Percentiles rank a stretch among this genome's conserved stretches.
phyloP scores from a whole-genome alignment of 1,140 invertebrate species.

The Lepidurus arcticus region DNA sequence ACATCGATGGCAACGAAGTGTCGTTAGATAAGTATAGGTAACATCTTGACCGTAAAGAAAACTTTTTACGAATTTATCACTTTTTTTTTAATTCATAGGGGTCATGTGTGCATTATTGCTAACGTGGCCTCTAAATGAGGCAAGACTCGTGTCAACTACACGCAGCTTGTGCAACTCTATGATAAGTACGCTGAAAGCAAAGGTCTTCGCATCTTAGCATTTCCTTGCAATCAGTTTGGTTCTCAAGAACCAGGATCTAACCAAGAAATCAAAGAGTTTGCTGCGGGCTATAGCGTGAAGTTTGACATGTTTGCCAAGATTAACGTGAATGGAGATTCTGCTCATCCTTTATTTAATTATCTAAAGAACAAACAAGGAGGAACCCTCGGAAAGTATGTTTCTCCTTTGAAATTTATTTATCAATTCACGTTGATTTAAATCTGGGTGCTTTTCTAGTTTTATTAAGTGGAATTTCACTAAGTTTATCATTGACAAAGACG shows the following conservation, averaged over 20 bases:
- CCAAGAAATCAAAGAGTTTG: constrained; percentile 67
- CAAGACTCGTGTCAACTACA: constrained; percentile 70
- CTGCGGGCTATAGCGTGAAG: constrained; percentile 59
- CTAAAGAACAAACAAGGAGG: constrained; percentile 74
- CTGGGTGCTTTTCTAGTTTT: constrained; percentile 46
- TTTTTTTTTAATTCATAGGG: constrained; percentile 43
- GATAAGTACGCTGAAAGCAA: constrained; percentile 59
- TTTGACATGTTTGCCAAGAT: constrained; percentile 78
- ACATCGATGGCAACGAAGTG: constrained; percentile 66
- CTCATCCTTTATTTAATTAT: constrained; percentile 82
- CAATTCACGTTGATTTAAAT: constrained; percentile 11
- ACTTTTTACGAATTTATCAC: constrained; percentile 26
- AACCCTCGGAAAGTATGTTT: constrained; percentile 54
- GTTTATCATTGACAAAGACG: constrained; percentile 83
- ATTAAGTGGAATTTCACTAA: constrained; percentile 99
- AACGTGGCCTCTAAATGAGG: constrained; percentile 85
- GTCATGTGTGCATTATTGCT: constrained; percentile 65
- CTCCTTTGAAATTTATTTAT: not conserved
- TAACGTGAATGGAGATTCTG: constrained; percentile 78
- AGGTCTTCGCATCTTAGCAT: constrained; percentile 71
- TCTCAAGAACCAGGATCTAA: constrained; percentile 61
- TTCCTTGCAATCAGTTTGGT: constrained; percentile 77
- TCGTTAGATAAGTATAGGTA: constrained; percentile 63
- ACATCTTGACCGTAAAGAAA: constrained; percentile 28
- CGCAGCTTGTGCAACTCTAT: constrained; percentile 65